Evolutionary conservation across 2,113 vertebrate species (phyloP).

Genomic region (Uria lomvia): DNA sequence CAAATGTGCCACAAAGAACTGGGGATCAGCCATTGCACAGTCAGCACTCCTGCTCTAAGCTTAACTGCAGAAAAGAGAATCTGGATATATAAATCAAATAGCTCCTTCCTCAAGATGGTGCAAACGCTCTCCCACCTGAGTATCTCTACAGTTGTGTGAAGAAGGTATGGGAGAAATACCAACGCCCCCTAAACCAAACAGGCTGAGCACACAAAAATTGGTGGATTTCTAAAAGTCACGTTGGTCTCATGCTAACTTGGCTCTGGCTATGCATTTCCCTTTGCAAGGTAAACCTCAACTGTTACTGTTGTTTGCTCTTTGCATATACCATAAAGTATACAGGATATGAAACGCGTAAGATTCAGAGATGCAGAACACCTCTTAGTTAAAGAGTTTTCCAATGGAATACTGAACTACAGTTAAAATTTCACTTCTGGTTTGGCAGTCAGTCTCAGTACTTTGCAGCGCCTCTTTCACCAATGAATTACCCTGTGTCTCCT

Average conservation of each 20-base stretch:
- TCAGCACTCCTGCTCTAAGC: background rate
- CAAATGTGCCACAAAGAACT: background rate
- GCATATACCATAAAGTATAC: background rate
- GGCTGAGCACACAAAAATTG: background rate
- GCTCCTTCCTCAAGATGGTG: slow-evolving; percentile 3
- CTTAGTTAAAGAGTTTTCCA: background rate
- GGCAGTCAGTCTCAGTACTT: background rate
- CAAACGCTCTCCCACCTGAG: background rate
- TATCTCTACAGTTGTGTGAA: background rate
- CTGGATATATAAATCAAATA: background rate
- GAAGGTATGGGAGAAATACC: background rate
- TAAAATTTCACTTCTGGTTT: background rate
- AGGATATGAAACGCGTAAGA: background rate
- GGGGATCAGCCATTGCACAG: background rate
- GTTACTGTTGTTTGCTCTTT: background rate
- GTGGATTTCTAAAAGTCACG: background rate
- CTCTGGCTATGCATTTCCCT: background rate
- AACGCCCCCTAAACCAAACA: background rate
- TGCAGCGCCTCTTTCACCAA: background rate
- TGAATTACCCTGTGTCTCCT: background rate
- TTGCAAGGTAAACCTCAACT: background rate
- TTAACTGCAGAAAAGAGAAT: background rate
- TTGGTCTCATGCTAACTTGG: background rate
- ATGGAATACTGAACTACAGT: background rate
- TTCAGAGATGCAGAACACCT: background rate